Evolutionary conservation across 2,113 vertebrate species (phyloP), one percentile per base, ranked within the genome.

Genomic region (Acrocephalus kingi): DNA sequence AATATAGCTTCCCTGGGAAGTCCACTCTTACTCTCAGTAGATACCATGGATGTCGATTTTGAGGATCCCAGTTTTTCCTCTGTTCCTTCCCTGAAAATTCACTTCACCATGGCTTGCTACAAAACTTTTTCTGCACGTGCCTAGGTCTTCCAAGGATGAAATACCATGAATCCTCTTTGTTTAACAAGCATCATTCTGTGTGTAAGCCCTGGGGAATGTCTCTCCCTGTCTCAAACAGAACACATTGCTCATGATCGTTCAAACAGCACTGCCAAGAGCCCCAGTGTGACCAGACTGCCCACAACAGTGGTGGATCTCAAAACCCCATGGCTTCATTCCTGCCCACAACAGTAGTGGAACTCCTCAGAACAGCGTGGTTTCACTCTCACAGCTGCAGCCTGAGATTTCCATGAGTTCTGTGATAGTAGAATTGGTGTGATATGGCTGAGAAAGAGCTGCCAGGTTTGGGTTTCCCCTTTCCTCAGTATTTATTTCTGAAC

Each of bases 71-170:
- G 28, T 10, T 67, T 63, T 91, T 41, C 10, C 25, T 23, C 43
- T 35, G 15, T 73, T 80, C 31, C 5, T 54, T 48, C 7, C 12
- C 20, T 73, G 41, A 76, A 76, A 55, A 52, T 49, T 55, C 48
- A 41, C 30, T 55, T 91, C 15, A 35, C 19, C 0, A 0, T 37
- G 24, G 21, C 16, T 55, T 27, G 33, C 39, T 61, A 15, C 30
- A 80, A 48, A 73, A 62, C 33, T 75, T 59, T 46, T 75, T 18
- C 48, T 3, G 3, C 31, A 45, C 17, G 3, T 15, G 20, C 28
- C 35, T 62, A 31, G 28, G 30, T 68, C 17, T 80, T 39, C 49
- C 75, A 63, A 55, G 45, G 22, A 20, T 25, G 30, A 59, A 55
- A 55, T 52, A 46, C 54, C 5, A 7, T 5, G 35, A 61, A 22